These are phyloP conservation scores for Oegoconia quadripuncta DNA, from an alignment of 2,888 invertebrate genomes.

Conservation along the genomic window DNA sequence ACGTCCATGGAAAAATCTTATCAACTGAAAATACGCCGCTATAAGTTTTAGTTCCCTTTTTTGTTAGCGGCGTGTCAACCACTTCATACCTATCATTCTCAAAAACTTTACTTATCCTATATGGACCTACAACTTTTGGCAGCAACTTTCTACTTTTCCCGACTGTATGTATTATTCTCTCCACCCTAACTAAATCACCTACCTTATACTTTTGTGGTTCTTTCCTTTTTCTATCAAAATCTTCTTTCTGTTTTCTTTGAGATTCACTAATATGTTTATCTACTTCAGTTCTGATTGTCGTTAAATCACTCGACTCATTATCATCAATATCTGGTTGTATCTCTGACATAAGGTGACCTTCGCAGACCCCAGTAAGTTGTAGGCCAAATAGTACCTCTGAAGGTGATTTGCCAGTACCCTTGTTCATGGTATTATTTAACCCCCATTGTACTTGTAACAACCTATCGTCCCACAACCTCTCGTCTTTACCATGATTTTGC, in stretches of 20 bases:
- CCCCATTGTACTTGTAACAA: slow-evolving; percentile 8
- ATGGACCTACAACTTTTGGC: background rate
- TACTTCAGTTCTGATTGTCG: background rate
- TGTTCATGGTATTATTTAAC: slow-evolving; percentile 7
- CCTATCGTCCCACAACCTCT: slow-evolving; percentile 1
- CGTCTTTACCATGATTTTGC: background rate
- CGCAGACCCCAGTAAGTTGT: slow-evolving; percentile 2
- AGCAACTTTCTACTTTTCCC: background rate
- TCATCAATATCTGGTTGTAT: background rate
- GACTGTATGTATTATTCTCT: background rate
- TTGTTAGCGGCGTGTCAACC: background rate
- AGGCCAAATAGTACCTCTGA: slow-evolving; percentile 10
- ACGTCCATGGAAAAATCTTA: background rate
- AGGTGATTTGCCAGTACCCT: slow-evolving; percentile 9
- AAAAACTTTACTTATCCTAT: background rate
- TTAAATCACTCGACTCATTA: background rate
- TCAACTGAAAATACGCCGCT: background rate
- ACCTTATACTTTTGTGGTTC: background rate
- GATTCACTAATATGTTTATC: background rate
- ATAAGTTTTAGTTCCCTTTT: background rate
- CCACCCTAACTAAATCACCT: slow-evolving; percentile 2
- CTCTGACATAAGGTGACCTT: background rate
- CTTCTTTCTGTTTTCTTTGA: background rate
- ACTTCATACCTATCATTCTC: background rate
- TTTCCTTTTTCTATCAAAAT: background rate